Conservation (phyloP, 2,113 vertebrate species). For the Odobenus rosmarus region DNA sequence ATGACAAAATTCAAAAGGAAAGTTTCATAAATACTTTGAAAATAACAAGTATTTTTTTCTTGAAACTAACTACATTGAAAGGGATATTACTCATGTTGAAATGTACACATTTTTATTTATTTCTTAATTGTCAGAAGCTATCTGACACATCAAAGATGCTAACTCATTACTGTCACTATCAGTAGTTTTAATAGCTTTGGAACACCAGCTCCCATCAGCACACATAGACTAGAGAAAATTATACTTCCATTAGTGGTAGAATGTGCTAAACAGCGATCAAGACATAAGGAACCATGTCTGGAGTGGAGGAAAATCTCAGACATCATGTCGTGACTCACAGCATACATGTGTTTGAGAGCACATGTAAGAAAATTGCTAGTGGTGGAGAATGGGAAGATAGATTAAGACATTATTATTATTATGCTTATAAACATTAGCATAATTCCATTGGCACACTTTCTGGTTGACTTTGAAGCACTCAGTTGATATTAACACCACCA, state of each 20-base stretch:
- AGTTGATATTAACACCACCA: neutral
- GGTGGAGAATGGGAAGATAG: neutral
- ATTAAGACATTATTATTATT: neutral
- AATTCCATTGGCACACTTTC: neutral
- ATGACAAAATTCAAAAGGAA: conserved; percentile 5
- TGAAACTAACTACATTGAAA: neutral
- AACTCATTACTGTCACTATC: neutral
- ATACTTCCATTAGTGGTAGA: neutral
- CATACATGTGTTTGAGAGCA: neutral
- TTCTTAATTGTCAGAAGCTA: neutral
- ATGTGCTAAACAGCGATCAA: neutral
- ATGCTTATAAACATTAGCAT: no score
- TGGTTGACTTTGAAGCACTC: neutral
- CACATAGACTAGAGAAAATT: neutral
- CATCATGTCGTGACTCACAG: neutral
- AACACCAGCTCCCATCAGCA: neutral
- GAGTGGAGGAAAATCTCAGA: neutral
- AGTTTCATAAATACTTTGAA: neutral
- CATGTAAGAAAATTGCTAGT: neutral
- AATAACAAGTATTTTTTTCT: neutral
- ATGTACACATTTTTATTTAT: neutral
- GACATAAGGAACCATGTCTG: accelerated
- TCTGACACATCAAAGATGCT: neutral
- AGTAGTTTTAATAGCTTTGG: neutral
- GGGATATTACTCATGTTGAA: neutral